Evolutionary conservation across 2,113 vertebrate species (phyloP), one percentile per base, ranked within the genome.

Genomic region (Pantherophis guttatus): DNA sequence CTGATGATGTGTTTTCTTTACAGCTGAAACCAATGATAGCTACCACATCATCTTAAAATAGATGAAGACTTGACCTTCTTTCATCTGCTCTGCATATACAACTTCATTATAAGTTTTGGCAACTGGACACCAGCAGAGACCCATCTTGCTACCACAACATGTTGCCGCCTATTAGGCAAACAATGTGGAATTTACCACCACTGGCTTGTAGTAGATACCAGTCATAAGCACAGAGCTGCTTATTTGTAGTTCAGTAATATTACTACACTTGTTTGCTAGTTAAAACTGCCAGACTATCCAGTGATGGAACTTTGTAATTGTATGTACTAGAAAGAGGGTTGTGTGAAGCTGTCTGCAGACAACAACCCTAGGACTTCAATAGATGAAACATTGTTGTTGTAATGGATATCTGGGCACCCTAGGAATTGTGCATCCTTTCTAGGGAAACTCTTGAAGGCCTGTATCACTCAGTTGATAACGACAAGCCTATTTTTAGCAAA

Each of bases 41-140:
- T 99, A 99, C 97, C 98, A 99, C 96, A 98, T 99, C 96, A 99
- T 99, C 97, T 94, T 99, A 92, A 99, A 99, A 95, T 99, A 98
- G 98, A 95, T 90, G n/a, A 52, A 52, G 55, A 88, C 8, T 0
- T 0, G 86, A 87, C n/a, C 0, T 93, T 9, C 90, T 59, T 92
- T 90, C 92, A 94, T 92, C 87, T 55, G n/a, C 0, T 92, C 85
- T 53, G 0, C 75, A 48, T 21, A 89, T 93, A 90, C 53, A 87
- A 55, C 89, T 90, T 93, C 87, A 65, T 86, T 86, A 5, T 91
- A 90, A 90, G 50, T 93, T 50, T 87, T 44, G 57, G 87, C 93
- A 94, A 93, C 15, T 86, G 93, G 91, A 92, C 26, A 3, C 8
- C 15, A 91, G 85, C 92, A 55, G 94, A 95, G 91, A 93, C 48